Percentiles rank a stretch among this genome's conserved stretches.
These are phyloP conservation scores for Gari tellinella DNA, from an alignment of 2,888 invertebrate genomes.

Conservation along the genomic window DNA sequence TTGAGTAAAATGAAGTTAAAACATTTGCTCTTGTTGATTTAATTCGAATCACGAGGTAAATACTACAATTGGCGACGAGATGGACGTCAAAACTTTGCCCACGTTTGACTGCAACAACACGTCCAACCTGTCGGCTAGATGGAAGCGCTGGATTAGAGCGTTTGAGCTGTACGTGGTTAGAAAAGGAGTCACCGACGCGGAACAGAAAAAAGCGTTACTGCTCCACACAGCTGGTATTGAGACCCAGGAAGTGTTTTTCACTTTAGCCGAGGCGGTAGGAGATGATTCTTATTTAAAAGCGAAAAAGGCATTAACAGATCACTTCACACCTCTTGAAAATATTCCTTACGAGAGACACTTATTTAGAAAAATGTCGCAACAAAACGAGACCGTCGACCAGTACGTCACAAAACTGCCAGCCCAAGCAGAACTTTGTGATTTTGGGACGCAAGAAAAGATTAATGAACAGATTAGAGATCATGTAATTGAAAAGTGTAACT, in stretches of 20 bases:
- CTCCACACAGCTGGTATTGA: slow-evolving; percentile 50
- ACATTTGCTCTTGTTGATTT: too few relatives aligned
- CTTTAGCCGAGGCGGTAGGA: background rate
- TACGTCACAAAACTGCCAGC: too few relatives aligned
- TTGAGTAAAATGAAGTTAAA: too few relatives aligned
- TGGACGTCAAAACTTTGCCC: slow-evolving; percentile 1
- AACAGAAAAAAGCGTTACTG: slow-evolving; percentile 21
- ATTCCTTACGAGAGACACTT: slow-evolving; percentile 35
- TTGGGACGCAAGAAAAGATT: background rate
- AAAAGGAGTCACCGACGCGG: slow-evolving; percentile 27
- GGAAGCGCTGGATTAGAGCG: slow-evolving; percentile 40
- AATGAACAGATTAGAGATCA: slow-evolving; percentile 25
- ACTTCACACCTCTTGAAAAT: slow-evolving; percentile 36
- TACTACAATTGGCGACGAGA: too few relatives aligned
- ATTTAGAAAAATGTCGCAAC: slow-evolving; percentile 36
- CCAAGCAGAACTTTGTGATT: too few relatives aligned
- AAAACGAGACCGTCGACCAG: slow-evolving; percentile 16
- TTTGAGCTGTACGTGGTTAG: slow-evolving; percentile 40
- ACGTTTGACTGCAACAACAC: background rate
- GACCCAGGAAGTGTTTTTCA: slow-evolving; percentile 35
- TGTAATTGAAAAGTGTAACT: slow-evolving; percentile 17
- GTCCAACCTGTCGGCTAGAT: background rate
- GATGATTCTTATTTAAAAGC: slow-evolving; percentile 20
- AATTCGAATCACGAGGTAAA: too few relatives aligned
- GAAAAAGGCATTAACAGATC: slow-evolving; percentile 13